phyloP scores from a whole-genome alignment of 2,113 vertebrate species.

The Dipodomys merriami region DNA sequence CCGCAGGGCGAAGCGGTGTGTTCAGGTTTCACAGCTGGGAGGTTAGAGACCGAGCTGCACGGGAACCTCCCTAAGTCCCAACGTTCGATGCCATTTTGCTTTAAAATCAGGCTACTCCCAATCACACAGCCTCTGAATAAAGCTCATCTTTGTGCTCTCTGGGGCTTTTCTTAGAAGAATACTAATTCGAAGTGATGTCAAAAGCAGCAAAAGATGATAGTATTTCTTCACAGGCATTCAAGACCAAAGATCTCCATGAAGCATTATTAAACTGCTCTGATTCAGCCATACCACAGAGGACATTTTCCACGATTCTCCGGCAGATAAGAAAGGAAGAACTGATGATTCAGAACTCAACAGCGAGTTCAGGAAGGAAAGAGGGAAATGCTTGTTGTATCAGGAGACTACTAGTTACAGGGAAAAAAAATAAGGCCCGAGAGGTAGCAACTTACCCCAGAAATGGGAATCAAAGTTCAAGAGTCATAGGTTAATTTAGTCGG shows the following conservation, averaged over 20 bases:
- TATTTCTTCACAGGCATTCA: conserved; percentile 41
- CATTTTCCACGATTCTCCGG: background rate
- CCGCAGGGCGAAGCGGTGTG: background rate
- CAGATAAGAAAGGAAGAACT: background rate
- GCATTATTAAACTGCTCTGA: background rate
- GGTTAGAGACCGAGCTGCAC: background rate
- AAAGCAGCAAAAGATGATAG: conserved; percentile 22
- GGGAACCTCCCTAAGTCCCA: background rate
- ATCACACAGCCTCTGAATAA: conserved; percentile 25
- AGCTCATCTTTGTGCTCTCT: conserved; percentile 28
- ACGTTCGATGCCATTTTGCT: background rate
- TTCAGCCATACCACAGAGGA: background rate
- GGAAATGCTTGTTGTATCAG: background rate
- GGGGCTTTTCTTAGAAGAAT: background rate
- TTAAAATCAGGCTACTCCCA: background rate
- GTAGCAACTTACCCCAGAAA: background rate
- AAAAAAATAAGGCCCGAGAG: conserved; percentile 6
- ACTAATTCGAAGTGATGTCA: conserved; percentile 46
- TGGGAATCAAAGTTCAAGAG: background rate
- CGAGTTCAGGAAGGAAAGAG: background rate
- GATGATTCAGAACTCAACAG: background rate
- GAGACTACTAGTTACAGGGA: background rate
- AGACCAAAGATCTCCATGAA: background rate
- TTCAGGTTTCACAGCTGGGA: background rate
- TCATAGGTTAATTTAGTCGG: background rate